These are phyloP conservation scores for Pristionchus entomophagus DNA, from an alignment of 2,888 invertebrate species.

Conservation along the genomic window DNA sequence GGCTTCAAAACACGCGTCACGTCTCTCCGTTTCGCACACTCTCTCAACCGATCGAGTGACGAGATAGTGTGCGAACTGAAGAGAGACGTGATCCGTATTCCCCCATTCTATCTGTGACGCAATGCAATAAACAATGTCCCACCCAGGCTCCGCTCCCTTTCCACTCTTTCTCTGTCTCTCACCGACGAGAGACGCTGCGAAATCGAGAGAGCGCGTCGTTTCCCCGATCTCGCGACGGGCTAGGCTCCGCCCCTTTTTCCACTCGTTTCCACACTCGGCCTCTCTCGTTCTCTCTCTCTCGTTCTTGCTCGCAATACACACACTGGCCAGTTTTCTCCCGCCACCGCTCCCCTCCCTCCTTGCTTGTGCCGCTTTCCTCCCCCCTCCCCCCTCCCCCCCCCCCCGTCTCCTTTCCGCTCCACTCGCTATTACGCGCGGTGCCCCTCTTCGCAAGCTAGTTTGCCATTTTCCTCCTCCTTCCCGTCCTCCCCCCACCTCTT, in stretches of 20 bases:
- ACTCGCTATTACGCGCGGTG: conserved; percentile 43
- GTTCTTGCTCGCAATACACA: not conserved
- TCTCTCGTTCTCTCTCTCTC: not conserved
- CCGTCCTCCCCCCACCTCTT: not conserved
- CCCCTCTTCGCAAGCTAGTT: conserved; percentile 32
- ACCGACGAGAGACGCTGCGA: too few relatives aligned
- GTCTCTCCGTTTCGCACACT: too few relatives aligned
- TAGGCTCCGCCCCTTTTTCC: conserved; percentile 1
- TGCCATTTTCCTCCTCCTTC: conserved; percentile 27
- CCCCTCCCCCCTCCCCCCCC: not conserved
- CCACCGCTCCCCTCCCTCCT: too few relatives aligned
- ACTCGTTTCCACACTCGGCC: not conserved
- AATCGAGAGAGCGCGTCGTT: too few relatives aligned
- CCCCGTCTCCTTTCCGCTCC: not conserved
- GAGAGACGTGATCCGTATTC: too few relatives aligned
- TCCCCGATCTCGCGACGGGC: not conserved
- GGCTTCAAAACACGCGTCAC: too few relatives aligned
- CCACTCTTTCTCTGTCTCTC: too few relatives aligned
- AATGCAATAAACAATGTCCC: too few relatives aligned
- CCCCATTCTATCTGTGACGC: too few relatives aligned
- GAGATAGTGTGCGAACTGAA: too few relatives aligned
- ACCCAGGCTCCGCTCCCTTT: too few relatives aligned
- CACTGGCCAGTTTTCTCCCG: conserved; percentile 24
- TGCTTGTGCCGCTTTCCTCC: not conserved
- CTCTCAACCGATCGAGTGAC: too few relatives aligned